These are phyloP conservation scores for Sebastes itinus DNA, from an alignment of 2,797 vertebrate species.

Conservation along the genomic window DNA sequence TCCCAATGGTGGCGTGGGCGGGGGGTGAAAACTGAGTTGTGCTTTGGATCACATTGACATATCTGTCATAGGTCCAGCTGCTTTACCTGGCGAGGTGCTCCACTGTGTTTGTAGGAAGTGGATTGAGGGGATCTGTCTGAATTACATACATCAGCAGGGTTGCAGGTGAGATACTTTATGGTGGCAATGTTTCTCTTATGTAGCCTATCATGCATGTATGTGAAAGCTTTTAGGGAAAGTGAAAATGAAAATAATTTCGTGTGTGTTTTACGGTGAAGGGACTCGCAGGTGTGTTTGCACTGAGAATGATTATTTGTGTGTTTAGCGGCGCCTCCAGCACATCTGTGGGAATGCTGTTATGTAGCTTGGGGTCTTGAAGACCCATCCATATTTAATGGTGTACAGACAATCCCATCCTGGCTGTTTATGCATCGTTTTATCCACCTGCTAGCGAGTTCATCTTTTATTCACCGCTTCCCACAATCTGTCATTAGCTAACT, in stretches of 20 bases:
- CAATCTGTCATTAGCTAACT: constrained; percentile 62
- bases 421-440: constrained; percentile 67
- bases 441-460: constrained; percentile 66
- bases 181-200: background rate
- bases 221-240: background rate
- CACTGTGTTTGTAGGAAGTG: background rate
- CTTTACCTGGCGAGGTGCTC: constrained; percentile 27
- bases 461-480: constrained; percentile 69
- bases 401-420: constrained; percentile 59
- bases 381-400: constrained; percentile 71
- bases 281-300: constrained; percentile 31
- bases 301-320: constrained; percentile 56
- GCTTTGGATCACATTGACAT: constrained; percentile 39
- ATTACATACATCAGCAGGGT: background rate
- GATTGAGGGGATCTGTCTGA: background rate
- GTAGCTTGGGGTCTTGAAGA: constrained; percentile 50
- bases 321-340: constrained; percentile 50
- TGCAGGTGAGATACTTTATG: background rate
- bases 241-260: background rate
- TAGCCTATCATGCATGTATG: background rate
- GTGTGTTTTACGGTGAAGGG: constrained; percentile 14
- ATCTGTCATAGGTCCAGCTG: constrained; percentile 63
- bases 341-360: constrained; percentile 66
- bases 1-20: constrained; percentile 45
- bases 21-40: constrained; percentile 33